A percentile compares a stretch with the other conserved stretches of the same genome.
phyloP scores from a whole-genome alignment of 2,797 vertebrate genomes.

The Leucoraja ocellata region DNA sequence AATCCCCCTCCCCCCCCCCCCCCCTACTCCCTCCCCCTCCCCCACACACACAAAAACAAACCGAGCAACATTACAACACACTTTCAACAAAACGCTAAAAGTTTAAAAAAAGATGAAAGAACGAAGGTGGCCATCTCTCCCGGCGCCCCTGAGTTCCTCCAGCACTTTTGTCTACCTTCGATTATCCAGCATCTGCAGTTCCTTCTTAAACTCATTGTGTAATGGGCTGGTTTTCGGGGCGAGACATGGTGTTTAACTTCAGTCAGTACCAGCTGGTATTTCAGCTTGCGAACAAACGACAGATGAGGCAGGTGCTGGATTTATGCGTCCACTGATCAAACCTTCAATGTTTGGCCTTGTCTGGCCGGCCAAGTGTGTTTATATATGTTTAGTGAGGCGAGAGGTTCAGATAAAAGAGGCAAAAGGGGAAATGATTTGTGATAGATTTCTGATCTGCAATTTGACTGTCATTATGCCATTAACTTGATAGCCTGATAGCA shows the following conservation, averaged over 20 bases:
- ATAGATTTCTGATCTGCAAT: conserved; percentile 17
- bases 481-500: conserved; percentile 3
- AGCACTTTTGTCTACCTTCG: no score
- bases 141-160: no score
- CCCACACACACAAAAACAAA: no score
- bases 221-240: neutral
- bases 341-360: neutral
- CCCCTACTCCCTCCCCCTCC: no score
- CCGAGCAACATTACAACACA: no score
- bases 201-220: neutral
- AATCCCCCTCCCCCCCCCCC: no score
- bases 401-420: neutral
- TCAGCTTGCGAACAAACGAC: neutral
- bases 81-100: no score
- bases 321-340: neutral
- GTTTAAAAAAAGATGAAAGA: no score
- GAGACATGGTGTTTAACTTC: conserved; percentile 11
- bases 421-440: neutral
- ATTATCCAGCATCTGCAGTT: no score
- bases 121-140: no score
- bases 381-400: conserved; percentile 2
- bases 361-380: conserved; percentile 13
- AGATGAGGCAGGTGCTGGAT: neutral
- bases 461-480: conserved; percentile 18
- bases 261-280: neutral